Evolutionary conservation across 2,113 vertebrate genomes (phyloP), one percentile per base, ranked within the genome.

Genomic region (Engystomops pustulosus): DNA sequence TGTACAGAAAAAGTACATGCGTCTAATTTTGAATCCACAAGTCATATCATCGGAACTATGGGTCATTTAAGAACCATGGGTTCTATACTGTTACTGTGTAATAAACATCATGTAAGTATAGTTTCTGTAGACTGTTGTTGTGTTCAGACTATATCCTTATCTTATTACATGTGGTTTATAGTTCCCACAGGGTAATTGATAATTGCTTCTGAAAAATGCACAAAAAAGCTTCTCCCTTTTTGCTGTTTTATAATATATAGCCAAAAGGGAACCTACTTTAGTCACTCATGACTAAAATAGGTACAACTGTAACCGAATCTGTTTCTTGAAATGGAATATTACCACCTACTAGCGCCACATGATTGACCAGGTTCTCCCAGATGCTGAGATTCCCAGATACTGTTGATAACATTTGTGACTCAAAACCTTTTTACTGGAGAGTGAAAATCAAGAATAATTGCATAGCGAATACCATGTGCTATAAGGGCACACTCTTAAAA

Each of bases 211-310:
- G 27, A 32, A 25, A 62, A 62, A 17, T 5, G 6, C 25, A 6
- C 15, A 32, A 32, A 17, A 4, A 62, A 62, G 6, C 27, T 30
- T 65, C 60, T 30, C 27, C 14, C 58, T 65, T 32, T 3, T 32
- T 32, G 23, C 23, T 12, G 4, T 15, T 0, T 32, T 65, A 15
- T 18, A 12, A 32, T 60, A 30, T 20, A 20, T 67, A 2, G 62
- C 62, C 62, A 36, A 67, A 67, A 32, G 62, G 62, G 62, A 67
- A 67, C 15, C 18, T 67, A 67, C n/a, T 67, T 67, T 9, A 20
- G 7, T 67, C 62, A 67, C 32, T 67, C 3, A 36, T 17, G 3
- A 10, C 7, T 6, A 34, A 32, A 34, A 65, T 15, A 32, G 8
- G 30, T 18, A 18, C 12, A 65, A n/a, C n/a, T 65, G 30, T 18